Percentiles rank a stretch among this genome's conserved stretches.
Conservation (phyloP, 2,888 invertebrate genomes). For the Therioaphis trifolii region DNA sequence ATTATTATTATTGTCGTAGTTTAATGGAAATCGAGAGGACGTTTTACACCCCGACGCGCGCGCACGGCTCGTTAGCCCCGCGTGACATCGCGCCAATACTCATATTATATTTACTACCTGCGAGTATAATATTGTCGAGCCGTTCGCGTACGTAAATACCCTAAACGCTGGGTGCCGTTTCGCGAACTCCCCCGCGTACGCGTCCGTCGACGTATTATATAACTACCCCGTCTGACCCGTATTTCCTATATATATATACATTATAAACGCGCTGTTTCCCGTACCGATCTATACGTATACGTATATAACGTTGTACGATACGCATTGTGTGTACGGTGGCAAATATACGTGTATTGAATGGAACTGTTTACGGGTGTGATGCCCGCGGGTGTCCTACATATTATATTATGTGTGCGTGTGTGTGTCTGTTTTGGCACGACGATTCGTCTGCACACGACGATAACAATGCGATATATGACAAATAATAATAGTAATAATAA, state of each 20-base stretch:
- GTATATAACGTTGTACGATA: neutral
- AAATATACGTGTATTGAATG: slow-evolving; percentile 58
- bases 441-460: slow-evolving; percentile 26
- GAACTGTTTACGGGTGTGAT: slow-evolving; percentile 46
- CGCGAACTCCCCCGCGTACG: too few relatives aligned
- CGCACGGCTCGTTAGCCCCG: slow-evolving; percentile 48
- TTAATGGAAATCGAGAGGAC: slow-evolving; percentile 1
- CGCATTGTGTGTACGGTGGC: neutral
- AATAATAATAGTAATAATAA: neutral
- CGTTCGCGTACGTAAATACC: neutral
- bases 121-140: neutral
- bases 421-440: slow-evolving; percentile 53
- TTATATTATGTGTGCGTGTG: neutral
- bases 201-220: neutral
- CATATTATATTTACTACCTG: too few relatives aligned
- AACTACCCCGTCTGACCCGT: neutral
- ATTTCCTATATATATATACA: neutral
- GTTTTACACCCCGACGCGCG: slow-evolving; percentile 25
- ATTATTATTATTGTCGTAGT: neutral
- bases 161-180: too few relatives aligned
- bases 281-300: too few relatives aligned
- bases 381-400: slow-evolving; percentile 41
- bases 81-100: slow-evolving; percentile 10
- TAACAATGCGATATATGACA: slow-evolving; percentile 8
- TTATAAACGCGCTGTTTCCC: slow-evolving; percentile 1